phyloP scores from a whole-genome alignment of 1,140 invertebrate genomes.

The Arion vulgaris region DNA sequence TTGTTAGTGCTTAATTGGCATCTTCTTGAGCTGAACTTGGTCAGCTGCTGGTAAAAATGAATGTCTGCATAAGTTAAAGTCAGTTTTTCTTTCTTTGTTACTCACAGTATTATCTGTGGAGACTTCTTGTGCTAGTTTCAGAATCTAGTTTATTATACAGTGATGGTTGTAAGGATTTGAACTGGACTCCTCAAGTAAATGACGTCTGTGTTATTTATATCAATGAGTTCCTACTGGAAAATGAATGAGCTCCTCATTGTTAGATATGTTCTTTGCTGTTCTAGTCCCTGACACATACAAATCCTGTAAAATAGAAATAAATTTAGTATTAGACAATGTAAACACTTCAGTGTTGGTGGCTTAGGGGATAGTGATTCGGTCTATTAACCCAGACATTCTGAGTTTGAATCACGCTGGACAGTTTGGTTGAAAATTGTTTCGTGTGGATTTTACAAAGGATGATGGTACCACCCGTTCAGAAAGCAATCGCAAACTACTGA shows the following conservation, averaged over 20 bases:
- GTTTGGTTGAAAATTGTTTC: too few species aligned
- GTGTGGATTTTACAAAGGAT: too few species aligned
- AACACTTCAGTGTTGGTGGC: too few species aligned
- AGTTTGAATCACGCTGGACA: too few species aligned
- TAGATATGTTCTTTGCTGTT: neutral
- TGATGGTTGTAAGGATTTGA: neutral
- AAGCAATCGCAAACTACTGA: too few species aligned
- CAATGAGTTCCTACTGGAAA: neutral
- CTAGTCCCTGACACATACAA: neutral
- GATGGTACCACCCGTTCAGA: too few species aligned
- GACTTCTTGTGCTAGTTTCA: neutral
- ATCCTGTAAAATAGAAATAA: neutral
- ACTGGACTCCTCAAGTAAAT: neutral
- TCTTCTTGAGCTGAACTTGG: neutral
- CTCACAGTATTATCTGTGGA: neutral
- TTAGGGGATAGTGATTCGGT: too few species aligned
- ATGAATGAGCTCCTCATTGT: neutral
- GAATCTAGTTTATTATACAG: neutral
- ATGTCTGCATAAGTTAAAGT: too few species aligned
- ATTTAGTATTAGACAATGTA: too few species aligned
- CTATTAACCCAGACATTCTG: too few species aligned
- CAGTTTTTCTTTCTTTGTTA: neutral
- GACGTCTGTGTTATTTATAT: constrained; percentile 1
- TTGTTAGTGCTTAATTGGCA: neutral
- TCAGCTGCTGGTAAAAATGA: neutral